Conservation (phyloP, 2,888 invertebrate species). For the Drosophila fulvimacula region DNA sequence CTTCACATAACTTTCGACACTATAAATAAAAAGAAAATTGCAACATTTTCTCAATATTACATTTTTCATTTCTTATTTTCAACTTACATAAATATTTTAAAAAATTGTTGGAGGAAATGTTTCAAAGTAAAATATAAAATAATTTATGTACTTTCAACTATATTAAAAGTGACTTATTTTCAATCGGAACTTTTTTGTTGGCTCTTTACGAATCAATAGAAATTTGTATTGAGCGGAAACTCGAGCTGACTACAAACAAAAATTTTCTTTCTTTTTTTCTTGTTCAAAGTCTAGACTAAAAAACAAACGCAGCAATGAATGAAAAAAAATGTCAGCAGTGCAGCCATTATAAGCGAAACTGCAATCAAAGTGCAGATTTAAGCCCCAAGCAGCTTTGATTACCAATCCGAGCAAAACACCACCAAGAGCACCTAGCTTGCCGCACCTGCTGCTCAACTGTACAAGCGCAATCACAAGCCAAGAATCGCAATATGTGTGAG, state of each 20-base stretch:
- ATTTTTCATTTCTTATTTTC: no score
- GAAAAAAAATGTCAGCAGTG: slow-evolving; percentile 20
- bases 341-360: slow-evolving; percentile 34
- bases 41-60: neutral
- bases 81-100: neutral
- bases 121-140: neutral
- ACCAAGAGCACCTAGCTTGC: slow-evolving; percentile 15
- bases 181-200: slow-evolving; percentile 12
- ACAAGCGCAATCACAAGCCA: slow-evolving; percentile 25
- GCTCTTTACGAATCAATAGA: slow-evolving; percentile 8
- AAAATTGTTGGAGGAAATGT: neutral
- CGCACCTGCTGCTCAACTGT: slow-evolving; percentile 20
- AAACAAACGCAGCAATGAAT: slow-evolving; percentile 27
- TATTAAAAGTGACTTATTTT: slow-evolving; percentile 1
- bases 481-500: slow-evolving; percentile 17
- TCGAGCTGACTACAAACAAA: slow-evolving; percentile 18
- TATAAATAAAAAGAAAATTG: neutral
- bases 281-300: slow-evolving; percentile 64
- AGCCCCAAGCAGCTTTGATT: slow-evolving; percentile 65
- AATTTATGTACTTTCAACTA: neutral
- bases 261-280: no score
- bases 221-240: slow-evolving; percentile 37
- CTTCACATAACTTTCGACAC: neutral
- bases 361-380: slow-evolving; percentile 57
- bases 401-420: slow-evolving; percentile 36